A percentile compares a stretch with the other conserved stretches of the same genome.
phyloP scores from a whole-genome alignment of 2,888 invertebrate genomes.

The Tetragnatha montana region DNA sequence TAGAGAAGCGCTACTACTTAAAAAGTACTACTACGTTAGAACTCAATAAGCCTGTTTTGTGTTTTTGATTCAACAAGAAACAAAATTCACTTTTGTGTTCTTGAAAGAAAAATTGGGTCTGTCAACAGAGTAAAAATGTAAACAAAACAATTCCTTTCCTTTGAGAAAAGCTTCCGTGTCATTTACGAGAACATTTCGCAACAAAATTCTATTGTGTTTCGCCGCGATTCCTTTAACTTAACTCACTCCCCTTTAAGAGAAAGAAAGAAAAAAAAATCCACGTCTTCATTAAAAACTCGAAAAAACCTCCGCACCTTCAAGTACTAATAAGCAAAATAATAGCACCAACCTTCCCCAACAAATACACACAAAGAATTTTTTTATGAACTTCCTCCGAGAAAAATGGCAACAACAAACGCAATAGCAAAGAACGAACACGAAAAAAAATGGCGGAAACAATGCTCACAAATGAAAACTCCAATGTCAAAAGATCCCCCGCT shows the following conservation, averaged over 20 bases:
- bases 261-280: neutral
- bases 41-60: neutral
- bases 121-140: neutral
- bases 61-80: neutral
- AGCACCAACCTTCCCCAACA: neutral
- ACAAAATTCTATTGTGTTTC: constrained; percentile 1
- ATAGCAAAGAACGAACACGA: neutral
- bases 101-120: neutral
- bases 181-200: neutral
- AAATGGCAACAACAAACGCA: neutral
- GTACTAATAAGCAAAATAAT: constrained; percentile 40
- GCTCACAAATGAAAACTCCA: neutral
- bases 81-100: neutral
- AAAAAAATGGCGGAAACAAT: neutral
- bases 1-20: no score
- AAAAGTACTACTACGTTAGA: no score
- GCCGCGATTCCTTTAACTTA: neutral
- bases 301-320: constrained; percentile 10
- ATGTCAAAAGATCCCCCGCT: neutral
- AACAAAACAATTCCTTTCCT: neutral
- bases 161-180: neutral
- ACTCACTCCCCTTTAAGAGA: neutral
- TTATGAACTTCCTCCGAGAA: neutral
- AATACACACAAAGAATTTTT: neutral
- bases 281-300: constrained; percentile 3